These are phyloP conservation scores for Xestia ashworthii DNA, from an alignment of 2,888 invertebrate genomes.

Conservation along the genomic window DNA sequence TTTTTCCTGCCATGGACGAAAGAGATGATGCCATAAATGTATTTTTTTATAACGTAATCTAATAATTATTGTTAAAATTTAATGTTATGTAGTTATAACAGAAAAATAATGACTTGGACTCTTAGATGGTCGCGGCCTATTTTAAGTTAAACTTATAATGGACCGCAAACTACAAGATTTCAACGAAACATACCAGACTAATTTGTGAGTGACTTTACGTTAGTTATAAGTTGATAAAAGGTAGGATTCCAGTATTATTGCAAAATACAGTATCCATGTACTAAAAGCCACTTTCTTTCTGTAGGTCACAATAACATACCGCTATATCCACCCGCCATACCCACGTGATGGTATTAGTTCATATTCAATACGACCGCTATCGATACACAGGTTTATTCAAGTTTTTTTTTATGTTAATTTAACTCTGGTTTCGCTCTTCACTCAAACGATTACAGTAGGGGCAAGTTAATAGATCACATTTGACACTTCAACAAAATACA, in stretches of 20 bases:
- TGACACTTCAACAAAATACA: no score
- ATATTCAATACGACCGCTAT: no score
- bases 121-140: neutral
- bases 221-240: neutral
- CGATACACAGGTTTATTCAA: no score
- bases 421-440: no score
- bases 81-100: neutral
- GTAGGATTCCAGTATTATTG: neutral
- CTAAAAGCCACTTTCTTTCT: constrained; percentile 37
- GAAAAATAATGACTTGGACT: neutral
- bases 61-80: no score
- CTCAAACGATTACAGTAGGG: no score
- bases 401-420: no score
- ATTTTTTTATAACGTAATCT: no score
- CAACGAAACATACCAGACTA: neutral
- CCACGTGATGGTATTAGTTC: no score
- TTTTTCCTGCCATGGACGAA: neutral
- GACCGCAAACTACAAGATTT: neutral
- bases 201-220: neutral
- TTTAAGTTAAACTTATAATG: neutral
- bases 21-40: neutral
- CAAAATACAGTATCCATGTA: constrained; percentile 41
- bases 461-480: no score
- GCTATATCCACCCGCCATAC: neutral
- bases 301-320: neutral